Base-by-base conservation (phyloP, 2,113 vertebrate genomes). In the Bothrops jararaca region DNA sequence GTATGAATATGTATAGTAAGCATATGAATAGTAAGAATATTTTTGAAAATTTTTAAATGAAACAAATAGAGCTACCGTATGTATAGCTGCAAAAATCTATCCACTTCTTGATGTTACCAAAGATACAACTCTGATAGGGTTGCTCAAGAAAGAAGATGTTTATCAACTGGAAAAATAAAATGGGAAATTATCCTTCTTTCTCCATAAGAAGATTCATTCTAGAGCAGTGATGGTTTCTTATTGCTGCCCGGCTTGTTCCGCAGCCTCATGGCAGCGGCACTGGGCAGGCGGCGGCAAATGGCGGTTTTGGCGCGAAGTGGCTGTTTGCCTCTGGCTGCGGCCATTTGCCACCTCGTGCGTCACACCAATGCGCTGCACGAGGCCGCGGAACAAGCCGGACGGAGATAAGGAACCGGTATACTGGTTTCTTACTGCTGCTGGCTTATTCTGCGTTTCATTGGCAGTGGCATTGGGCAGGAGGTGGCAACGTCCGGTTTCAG, bases 391-490 rank as follows among this genome's bases (percentile, higher is more conserved):
- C 45, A 45, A 45, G 45, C 45, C 0, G 0, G 45, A 4, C 45
- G 5, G 45, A 45, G 45, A 45, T 45, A 45, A 45, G 45, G 45
- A 45, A 45, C 45, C 0, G 4, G 45, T 45, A 45, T 45, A 45
- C 45, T 0, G 45, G 45, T 45, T 45, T 45, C 45, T 45, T 0
- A 45, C 45, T 0, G 0, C 45, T 5, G 45, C 45, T 4, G 0
- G 45, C 0, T 45, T 45, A 4, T 45, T 45, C 45, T 45, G 4
- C 4, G 45, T 4, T 4, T 45, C 45, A 45, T 45, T 45, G 45
- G 45, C 45, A 45, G 45, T 45, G 45, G 45, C 45, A 45, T 45
- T 45, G 45, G 45, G 45, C 45, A 45, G 45, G 45, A 45, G 4
- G 45, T 45, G 45, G 45, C 45, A 45, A 45, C 45, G 45, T 45